Conservation (phyloP, 2,888 invertebrate genomes). For the Spicauda simplicius region DNA sequence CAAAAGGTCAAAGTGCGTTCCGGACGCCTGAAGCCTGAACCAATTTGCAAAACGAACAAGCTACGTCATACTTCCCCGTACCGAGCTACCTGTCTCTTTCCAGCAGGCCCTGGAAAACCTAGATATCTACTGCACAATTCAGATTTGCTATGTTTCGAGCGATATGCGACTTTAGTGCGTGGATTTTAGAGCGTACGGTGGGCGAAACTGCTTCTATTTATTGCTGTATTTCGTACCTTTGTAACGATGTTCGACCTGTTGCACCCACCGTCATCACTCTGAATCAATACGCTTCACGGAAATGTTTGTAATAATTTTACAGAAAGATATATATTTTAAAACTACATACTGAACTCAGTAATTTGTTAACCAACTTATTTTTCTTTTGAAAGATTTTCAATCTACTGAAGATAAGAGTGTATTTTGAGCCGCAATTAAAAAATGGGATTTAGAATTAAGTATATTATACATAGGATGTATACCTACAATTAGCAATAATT, state of each 20-base stretch:
- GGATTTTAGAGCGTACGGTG: constrained; percentile 44
- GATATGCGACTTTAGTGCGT: constrained; percentile 56
- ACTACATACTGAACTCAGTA: background rate
- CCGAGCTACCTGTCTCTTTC: constrained; percentile 68
- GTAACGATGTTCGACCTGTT: constrained; percentile 52
- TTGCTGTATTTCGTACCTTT: constrained; percentile 30
- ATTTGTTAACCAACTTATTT: background rate
- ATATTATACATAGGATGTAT: no score
- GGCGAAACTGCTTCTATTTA: constrained; percentile 34
- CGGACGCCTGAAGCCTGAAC: constrained; percentile 42
- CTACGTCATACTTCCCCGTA: constrained; percentile 49
- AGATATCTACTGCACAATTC: constrained; percentile 61
- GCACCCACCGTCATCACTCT: constrained; percentile 50
- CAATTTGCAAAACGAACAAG: constrained; percentile 55
- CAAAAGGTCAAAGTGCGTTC: constrained; percentile 60
- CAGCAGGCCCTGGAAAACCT: constrained; percentile 69
- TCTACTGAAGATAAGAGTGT: background rate
- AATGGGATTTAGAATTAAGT: background rate
- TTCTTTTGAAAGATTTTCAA: background rate
- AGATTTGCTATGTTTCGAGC: constrained; percentile 45
- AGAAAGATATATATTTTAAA: background rate
- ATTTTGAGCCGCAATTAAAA: background rate
- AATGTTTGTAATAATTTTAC: constrained; percentile 30
- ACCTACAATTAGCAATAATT: no score
- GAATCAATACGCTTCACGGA: constrained; percentile 52